These are phyloP conservation scores for Cephus spinipes DNA, from an alignment of 2,888 invertebrate genomes.

Conservation along the genomic window DNA sequence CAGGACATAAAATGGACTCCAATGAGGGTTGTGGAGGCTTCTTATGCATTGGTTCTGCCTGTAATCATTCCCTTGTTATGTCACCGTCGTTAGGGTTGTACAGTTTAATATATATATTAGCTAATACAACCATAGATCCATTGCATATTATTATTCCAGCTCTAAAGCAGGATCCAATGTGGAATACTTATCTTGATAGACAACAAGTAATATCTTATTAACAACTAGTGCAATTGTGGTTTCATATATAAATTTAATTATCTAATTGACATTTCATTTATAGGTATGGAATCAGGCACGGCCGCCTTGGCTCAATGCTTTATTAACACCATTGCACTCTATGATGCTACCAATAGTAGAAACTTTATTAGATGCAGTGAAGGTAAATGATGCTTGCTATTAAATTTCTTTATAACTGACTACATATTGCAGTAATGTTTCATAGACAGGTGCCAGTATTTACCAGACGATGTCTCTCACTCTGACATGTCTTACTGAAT, in stretches of 20 bases:
- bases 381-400: conserved; percentile 41
- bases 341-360: conserved; percentile 75
- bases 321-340: conserved; percentile 75
- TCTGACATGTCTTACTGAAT: conserved; percentile 76
- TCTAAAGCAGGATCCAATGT: conserved; percentile 73
- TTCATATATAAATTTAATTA: background rate
- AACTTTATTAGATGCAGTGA: conserved; percentile 76
- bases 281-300: conserved; percentile 86
- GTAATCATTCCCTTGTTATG: conserved; percentile 63
- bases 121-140: conserved; percentile 73
- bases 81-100: conserved; percentile 71
- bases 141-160: conserved; percentile 73
- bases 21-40: conserved; percentile 74
- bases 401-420: background rate
- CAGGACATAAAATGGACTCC: conserved; percentile 27
- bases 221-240: conserved; percentile 1
- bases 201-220: conserved; percentile 71
- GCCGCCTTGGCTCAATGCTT: conserved; percentile 82
- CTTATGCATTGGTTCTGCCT: conserved; percentile 78
- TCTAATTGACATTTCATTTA: conserved; percentile 25
- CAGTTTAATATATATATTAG: conserved; percentile 74
- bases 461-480: conserved; percentile 84
- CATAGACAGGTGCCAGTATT: conserved; percentile 79
- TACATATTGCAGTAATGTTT: background rate
- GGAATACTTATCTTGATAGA: conserved; percentile 82